Base-by-base conservation (phyloP, 2,888 invertebrate genomes). In the Lithophane semibrunnea region DNA sequence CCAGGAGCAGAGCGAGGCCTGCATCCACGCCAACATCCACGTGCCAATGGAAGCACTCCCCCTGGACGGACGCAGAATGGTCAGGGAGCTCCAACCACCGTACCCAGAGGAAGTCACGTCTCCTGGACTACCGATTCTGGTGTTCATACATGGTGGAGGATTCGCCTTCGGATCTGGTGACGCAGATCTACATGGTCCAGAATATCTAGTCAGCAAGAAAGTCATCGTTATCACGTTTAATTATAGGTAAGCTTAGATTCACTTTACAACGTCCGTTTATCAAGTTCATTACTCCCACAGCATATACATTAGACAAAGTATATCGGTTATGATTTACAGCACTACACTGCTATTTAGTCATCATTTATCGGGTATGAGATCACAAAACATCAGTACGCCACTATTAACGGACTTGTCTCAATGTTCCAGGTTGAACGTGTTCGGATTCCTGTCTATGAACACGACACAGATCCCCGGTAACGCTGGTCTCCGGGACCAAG, bases 181-280 rank as follows among this genome's bases (percentile, higher is more conserved):
- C 80, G 71, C 93, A 0, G 96, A 95, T 80, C 76, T 95, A 1
- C 89, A 96, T 77, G 96, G 96, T 0, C 95, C 96, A 2, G 95
- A 96, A 81, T 94, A 94, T 77, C 89, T 96, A 60, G 92, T 96
- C 84, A 87, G 82, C 80, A 92, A 92, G 77, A 92, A 92, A 2
- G 91, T 96, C 37, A 92, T 96, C 66, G 95, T 96, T 77, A 92
- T 96, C 82, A 96, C 96, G 0, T 96, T 96, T 76, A 96, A 96
- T 80, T 96, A 96, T 88, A 95, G 96, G 96, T 95, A 89, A 85
- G n/a, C 37, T 29, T 49, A 21, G 52, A 13, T 49, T 21, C 8
- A 49, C 2, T 68, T 60, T n/a, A 60, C 67, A 67, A 29, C 37
- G 58, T n/a, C 10, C 9, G 13, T 10, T 37, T 58, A 60, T 58